Evolutionary conservation across 2,888 invertebrate species (phyloP).

Genomic region (Pseudoips prasinana): DNA sequence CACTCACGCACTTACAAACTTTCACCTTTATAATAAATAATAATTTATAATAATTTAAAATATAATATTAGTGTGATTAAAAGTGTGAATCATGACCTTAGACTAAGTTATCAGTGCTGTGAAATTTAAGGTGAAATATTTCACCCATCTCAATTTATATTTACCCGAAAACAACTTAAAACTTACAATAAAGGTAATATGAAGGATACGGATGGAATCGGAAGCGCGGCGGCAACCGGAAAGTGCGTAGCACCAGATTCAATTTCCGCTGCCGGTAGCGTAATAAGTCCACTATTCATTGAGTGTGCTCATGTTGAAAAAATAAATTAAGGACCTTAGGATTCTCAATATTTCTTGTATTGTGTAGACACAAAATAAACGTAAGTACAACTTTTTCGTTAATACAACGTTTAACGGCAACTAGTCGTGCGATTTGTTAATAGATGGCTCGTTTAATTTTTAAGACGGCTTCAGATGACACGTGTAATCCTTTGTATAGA

Average conservation of each 20-base stretch:
- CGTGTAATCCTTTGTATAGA: too few relatives aligned
- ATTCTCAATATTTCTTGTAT: conserved; percentile 11
- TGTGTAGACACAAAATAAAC: background rate
- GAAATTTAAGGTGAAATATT: too few relatives aligned
- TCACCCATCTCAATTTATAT: conserved; percentile 3
- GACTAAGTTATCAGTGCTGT: too few relatives aligned
- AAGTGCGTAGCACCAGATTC: conserved; percentile 77
- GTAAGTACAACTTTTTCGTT: too few relatives aligned
- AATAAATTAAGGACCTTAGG: conserved; percentile 29
- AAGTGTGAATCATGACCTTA: too few relatives aligned
- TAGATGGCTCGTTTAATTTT: too few relatives aligned
- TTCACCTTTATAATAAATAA: too few relatives aligned
- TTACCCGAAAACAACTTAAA: conserved; percentile 32
- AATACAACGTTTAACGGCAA: background rate
- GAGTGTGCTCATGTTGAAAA: conserved; percentile 48
- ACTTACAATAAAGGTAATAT: conserved; percentile 50
- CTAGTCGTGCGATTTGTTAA: too few relatives aligned
- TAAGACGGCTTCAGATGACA: too few relatives aligned
- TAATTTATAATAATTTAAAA: too few relatives aligned
- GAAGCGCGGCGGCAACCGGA: conserved; percentile 65
- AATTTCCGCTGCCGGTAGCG: conserved; percentile 73
- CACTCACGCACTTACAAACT: too few relatives aligned
- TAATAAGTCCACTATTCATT: conserved; percentile 73
- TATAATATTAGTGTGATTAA: too few relatives aligned
- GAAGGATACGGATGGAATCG: conserved; percentile 41